These are phyloP conservation scores for Drosophila fungiperda DNA, from an alignment of 2,888 invertebrate genomes.

Conservation along the genomic window DNA sequence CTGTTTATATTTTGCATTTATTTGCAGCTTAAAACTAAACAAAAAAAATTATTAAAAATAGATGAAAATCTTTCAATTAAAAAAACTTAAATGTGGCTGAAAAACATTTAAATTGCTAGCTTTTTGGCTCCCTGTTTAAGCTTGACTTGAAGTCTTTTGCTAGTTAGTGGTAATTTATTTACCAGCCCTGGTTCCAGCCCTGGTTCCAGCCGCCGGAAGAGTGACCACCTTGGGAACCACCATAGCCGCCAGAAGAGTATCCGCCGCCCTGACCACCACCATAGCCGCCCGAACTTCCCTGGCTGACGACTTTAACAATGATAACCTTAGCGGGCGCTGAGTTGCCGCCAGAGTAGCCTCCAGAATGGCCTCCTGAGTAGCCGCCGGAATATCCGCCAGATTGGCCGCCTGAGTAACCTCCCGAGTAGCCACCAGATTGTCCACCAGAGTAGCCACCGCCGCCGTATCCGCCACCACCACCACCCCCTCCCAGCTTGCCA, in stretches of 20 bases:
- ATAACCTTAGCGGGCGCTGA: conserved; percentile 33
- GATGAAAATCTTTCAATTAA: conserved; percentile 2
- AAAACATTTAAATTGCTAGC: conserved; percentile 31
- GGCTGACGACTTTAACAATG: conserved; percentile 39
- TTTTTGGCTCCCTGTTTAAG: conserved; percentile 64
- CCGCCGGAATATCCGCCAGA: conserved; percentile 53
- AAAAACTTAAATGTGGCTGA: conserved; percentile 44
- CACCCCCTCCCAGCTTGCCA: conserved; percentile 1
- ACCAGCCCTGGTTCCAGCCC: conserved; percentile 66
- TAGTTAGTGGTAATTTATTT: conserved; percentile 23
- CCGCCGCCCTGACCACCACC: not conserved
- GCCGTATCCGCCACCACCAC: conserved; percentile 1
- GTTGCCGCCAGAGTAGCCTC: conserved; percentile 25
- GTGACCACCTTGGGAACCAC: conserved; percentile 41
- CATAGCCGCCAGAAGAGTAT: conserved; percentile 33
- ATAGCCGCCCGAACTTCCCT: conserved; percentile 19
- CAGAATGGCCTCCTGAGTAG: conserved; percentile 47
- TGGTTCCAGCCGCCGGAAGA: conserved; percentile 50
- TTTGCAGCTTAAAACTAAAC: conserved; percentile 41
- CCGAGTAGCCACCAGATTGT: not conserved
- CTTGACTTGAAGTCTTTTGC: conserved; percentile 13
- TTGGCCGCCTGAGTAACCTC: conserved; percentile 28
- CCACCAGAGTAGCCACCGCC: conserved; percentile 50
- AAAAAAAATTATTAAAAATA: conserved; percentile 30
- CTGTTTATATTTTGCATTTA: conserved; percentile 42